Conservation (phyloP, 2,888 invertebrate genomes). For the Desoria tigrina region DNA sequence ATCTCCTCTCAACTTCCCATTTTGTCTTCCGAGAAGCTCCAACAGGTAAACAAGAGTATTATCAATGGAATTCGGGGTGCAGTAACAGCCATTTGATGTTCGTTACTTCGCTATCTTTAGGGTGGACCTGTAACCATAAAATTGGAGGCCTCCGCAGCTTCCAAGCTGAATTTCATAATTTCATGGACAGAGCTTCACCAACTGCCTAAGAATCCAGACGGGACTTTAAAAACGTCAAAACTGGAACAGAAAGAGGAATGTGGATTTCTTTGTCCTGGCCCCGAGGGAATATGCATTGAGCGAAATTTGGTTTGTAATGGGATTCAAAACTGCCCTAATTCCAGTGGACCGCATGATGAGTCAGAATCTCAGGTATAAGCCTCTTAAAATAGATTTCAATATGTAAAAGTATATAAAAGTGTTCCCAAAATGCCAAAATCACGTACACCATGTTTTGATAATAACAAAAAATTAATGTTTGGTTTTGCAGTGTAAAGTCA, state of each 20-base stretch:
- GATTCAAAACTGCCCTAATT: conserved; percentile 75
- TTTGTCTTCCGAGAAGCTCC: conserved; percentile 74
- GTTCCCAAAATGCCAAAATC: too few relatives aligned
- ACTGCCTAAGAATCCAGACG: conserved; percentile 79
- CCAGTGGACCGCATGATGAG: conserved; percentile 49
- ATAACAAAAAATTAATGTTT: too few relatives aligned
- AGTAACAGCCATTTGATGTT: neutral
- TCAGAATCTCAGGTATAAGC: conserved; percentile 45
- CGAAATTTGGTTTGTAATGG: conserved; percentile 82
- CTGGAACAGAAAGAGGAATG: conserved; percentile 65
- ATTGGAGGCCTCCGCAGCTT: conserved; percentile 61
- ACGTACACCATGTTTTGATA: too few relatives aligned
- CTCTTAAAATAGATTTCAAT: too few relatives aligned
- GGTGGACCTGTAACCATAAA: conserved; percentile 33
- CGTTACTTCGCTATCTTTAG: too few relatives aligned
- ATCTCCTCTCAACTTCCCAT: conserved; percentile 74
- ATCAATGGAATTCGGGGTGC: conserved; percentile 46
- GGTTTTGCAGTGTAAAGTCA: conserved; percentile 48
- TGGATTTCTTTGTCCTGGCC: conserved; percentile 80
- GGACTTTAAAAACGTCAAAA: conserved; percentile 74
- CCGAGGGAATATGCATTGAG: conserved; percentile 80
- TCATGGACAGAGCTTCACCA: conserved; percentile 84
- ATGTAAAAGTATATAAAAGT: too few relatives aligned
- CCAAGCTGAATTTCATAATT: conserved; percentile 80
- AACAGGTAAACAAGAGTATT: conserved; percentile 52